Evolutionary conservation across 2,888 invertebrate genomes (phyloP), one percentile per base, ranked within the genome.

Genomic region (Lasioglossum villosulum): DNA sequence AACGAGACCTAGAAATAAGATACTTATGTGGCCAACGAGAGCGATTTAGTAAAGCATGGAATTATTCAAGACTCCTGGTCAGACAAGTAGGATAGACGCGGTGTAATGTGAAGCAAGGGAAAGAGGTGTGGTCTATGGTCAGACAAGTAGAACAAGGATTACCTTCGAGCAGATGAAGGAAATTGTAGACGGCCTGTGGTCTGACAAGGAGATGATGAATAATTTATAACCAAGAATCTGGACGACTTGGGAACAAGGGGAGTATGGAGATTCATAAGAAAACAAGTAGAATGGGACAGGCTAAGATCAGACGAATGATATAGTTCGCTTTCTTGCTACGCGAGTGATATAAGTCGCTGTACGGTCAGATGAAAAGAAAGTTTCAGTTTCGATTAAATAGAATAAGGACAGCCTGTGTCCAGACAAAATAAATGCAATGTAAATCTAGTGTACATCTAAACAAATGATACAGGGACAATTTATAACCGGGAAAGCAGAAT

Each of bases 91-190:
- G 10, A 56, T n/a, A 56, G n/a, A n/a, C 56, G n/a, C 4, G n/a
- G 56, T n/a, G n/a, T n/a, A 56, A 56, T 56, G 56, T n/a, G 56
- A 56, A 56, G 12, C 56, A 56, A 56, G 56, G n/a, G n/a, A n/a
- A 56, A n/a, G 56, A 56, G 56, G 56, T 56, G 56, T 56, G n/a
- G 56, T 56, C 56, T n/a, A 56, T n/a, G 56, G 56, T n/a, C n/a
- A n/a, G 56, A 16, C 30, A 63, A 27, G 30, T 30, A 63, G 63
- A 14, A 19, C 63, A 27, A 30, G 16, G n/a, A 56, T n/a, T 56
- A 56, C 56, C 56, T n/a, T 56, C n/a, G 3, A 4, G 4, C 56
- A 56, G 56, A 56, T 56, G 12, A 56, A 56, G 56, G 56, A 56
- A 56, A 56, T 52, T 56, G 56, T 56, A n/a, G 56, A 56, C n/a